Evolutionary conservation across 2,113 vertebrate species (phyloP).

Genomic region (Cephalopterus ornatus): DNA sequence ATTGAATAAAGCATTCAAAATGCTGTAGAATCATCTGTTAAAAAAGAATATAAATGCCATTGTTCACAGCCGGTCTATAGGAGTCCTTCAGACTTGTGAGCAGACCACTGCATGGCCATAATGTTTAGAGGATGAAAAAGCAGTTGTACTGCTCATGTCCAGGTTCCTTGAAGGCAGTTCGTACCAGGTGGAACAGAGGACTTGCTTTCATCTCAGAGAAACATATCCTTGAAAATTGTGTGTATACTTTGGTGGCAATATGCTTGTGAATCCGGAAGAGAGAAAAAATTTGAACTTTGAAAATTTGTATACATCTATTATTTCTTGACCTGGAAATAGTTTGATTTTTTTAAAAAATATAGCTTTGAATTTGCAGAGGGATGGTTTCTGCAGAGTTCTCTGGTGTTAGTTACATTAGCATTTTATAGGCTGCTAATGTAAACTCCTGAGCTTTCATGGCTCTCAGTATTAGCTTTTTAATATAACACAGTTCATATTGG

Average conservation of each 20-base stretch:
- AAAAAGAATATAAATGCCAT: background rate
- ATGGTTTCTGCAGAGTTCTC: background rate
- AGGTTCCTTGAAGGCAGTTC: background rate
- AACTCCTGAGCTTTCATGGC: background rate
- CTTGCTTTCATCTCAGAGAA: background rate
- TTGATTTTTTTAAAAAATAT: background rate
- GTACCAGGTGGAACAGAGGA: background rate
- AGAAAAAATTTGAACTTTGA: background rate
- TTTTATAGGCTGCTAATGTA: background rate
- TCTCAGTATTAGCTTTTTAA: conserved; percentile 10
- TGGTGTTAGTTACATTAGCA: background rate
- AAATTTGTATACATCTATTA: background rate
- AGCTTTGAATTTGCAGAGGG: background rate
- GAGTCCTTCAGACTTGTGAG: background rate
- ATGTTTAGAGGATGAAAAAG: background rate
- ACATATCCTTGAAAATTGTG: background rate
- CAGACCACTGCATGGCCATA: background rate
- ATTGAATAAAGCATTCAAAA: background rate
- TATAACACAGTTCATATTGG: background rate
- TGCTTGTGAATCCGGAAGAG: background rate
- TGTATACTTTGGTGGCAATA: background rate
- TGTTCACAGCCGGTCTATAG: background rate
- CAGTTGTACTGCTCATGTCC: background rate
- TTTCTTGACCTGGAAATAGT: background rate
- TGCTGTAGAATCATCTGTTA: background rate